Evolutionary conservation across 2,888 invertebrate genomes (phyloP).

Genomic region (Drosophila meridionalis): DNA sequence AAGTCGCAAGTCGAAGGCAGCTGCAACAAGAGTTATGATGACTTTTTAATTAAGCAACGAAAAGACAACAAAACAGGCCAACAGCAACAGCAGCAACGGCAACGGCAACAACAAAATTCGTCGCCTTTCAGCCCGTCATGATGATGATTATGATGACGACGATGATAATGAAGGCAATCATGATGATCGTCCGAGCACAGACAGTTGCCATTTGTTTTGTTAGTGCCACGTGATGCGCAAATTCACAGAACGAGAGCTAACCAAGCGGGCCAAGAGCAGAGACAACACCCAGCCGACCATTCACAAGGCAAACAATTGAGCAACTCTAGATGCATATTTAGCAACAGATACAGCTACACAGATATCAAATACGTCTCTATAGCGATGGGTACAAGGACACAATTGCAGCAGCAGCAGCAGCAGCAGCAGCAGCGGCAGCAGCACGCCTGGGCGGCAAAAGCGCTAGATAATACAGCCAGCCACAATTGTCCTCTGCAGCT

Average conservation of each 20-base stretch:
- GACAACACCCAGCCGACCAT: conserved; percentile 60
- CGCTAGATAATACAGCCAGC: conserved; percentile 55
- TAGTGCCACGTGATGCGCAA: conserved; percentile 76
- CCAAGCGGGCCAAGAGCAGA: conserved; percentile 71
- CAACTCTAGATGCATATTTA: conserved; percentile 56
- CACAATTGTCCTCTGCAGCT: conserved; percentile 46
- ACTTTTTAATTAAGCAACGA: conserved; percentile 78
- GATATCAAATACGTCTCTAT: conserved; percentile 32
- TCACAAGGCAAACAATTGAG: conserved; percentile 52
- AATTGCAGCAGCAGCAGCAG: conserved; percentile 6
- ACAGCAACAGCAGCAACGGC: conserved; percentile 28
- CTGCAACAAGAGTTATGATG: conserved; percentile 78
- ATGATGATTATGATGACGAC: conserved; percentile 27
- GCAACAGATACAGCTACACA: conserved; percentile 30
- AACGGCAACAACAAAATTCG: conserved; percentile 40
- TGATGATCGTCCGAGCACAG: conserved; percentile 37
- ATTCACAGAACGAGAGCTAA: conserved; percentile 65
- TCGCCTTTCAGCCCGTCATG: conserved; percentile 43
- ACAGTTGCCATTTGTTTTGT: conserved; percentile 65
- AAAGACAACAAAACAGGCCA: conserved; percentile 50
- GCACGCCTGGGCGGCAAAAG: conserved; percentile 35
- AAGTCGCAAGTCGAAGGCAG: conserved; percentile 64
- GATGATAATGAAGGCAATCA: conserved; percentile 18
- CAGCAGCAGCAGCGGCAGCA: conserved; percentile 18
- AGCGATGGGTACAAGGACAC: conserved; percentile 13